phyloP scores from a whole-genome alignment of 92 coral and sea anemone species.

The Parazoanthus darwini region DNA sequence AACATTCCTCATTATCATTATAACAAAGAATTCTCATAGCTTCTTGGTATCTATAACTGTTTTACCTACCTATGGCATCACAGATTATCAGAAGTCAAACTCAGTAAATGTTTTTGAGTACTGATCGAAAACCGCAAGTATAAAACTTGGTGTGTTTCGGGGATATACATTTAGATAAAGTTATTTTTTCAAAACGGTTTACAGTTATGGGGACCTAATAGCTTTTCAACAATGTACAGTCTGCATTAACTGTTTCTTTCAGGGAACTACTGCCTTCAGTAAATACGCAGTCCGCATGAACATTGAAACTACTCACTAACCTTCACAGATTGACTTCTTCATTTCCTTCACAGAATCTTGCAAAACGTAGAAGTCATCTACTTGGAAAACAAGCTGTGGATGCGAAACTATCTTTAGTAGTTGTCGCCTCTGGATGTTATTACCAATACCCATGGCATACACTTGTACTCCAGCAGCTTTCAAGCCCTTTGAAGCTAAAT shows the following conservation, averaged over 20 bases:
- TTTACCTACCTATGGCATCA: neutral
- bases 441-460: constrained; percentile 32
- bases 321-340: constrained; percentile 20
- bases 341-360: constrained; percentile 4
- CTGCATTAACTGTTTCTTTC: too few relatives aligned
- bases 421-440: neutral
- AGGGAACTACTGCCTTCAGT: neutral
- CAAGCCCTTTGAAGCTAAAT: constrained; percentile 25
- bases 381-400: constrained; percentile 34
- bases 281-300: neutral
- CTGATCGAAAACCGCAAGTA: neutral
- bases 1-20: too few relatives aligned
- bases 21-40: too few relatives aligned
- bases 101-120: too few relatives aligned
- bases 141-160: neutral
- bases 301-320: neutral
- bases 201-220: too few relatives aligned
- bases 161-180: too few relatives aligned
- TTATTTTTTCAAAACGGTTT: too few relatives aligned
- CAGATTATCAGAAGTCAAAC: neutral
- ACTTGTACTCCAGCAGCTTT: constrained; percentile 33
- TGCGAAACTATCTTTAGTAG: constrained; percentile 19
- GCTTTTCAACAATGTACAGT: too few relatives aligned
- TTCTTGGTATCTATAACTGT: too few relatives aligned
- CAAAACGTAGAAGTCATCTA: neutral